Evolutionary conservation across 2,113 vertebrate species (phyloP), one percentile per base, ranked within the genome.

Genomic region (Percopsis transmontana): DNA sequence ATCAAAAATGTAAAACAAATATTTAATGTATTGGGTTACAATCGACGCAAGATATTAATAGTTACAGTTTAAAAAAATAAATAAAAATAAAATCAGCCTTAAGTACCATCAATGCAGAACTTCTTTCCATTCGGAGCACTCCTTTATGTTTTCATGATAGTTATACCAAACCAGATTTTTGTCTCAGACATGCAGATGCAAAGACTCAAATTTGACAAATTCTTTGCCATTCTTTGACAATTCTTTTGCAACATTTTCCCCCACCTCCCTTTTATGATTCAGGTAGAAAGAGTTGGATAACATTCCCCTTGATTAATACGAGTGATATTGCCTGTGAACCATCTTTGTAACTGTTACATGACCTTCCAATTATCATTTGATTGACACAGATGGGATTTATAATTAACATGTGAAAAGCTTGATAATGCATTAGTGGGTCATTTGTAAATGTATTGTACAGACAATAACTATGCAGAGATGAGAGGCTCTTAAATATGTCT

Each of bases 401-500:
- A 14, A 38, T 53, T 20, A 21, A 61, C 14, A n/a, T 16, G 58
- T 77, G 50, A 16, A 38, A 62, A 19, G 21, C 33, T 63, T 57
- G 40, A 42, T 16, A 51, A 70, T 47, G 51, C 72, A 87, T 72
- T 48, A 44, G 63, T 66, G 19, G 45, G 58, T 77, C 2, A 58
- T 77, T 70, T 80, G 83, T 80, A 84, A 72, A 73, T 83, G 69
- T 80, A 13, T 69, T 82, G 71, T 81, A 83, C 68, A 77, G 89
- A 64, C 23, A 67, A 72, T 72, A 80, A 79, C 81, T 89, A 86
- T 88, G 89, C 87, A 87, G 77, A 78, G 71, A 69, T 74, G 69
- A 67, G 66, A 82, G 61, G 80, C 74, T 81, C 72, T 70, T 72
- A 80, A 86, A 64, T 72, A 80, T 16, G 84, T 90, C 87, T 87